Base-by-base conservation (phyloP, 2,888 invertebrate species). In the Pasiphila rectangulata region DNA sequence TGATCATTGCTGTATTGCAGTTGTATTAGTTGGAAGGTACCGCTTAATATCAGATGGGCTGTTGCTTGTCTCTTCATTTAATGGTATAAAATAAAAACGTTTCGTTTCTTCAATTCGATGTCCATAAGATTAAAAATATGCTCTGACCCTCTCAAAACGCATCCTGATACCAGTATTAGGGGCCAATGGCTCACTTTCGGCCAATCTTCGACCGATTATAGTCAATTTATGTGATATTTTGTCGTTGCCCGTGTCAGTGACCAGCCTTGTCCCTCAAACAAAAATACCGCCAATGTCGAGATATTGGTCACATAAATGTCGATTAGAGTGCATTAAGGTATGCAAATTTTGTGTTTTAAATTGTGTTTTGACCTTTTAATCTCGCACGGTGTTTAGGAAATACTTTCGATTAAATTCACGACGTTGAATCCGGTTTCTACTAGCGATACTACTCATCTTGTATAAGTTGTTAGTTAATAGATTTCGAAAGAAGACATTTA, bases 401-500 rank as follows among this genome's bases (percentile, higher is more conserved):
- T n/a, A n/a, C n/a, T n/a, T n/a, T n/a, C n/a, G n/a, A n/a, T n/a
- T n/a, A n/a, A n/a, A n/a, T n/a, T n/a, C n/a, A n/a, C n/a, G n/a
- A n/a, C n/a, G n/a, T 25, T 12, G 7, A 36, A 36, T 23, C 36
- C 16, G 25, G 24, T 25, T 37, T 37, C 24, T 36, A 16, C 5
- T 15, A 17, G 17, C 16, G 4, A 32, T 32, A 9, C 2, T 9
- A 9, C n/a, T n/a, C n/a, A n/a, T n/a, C n/a, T n/a, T n/a, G n/a
- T n/a, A 9, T 12, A 7, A 9, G 2, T 24, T 5, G 5, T 32
- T 36, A 36, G 7, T 15, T 39, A 39, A n/a, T 4, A 21, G 25
- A 40, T 35, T 40, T 40, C 29, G 16, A 39, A 29, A 43, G 27
- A 2, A 39, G 17, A 48, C 36, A 25, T 24, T 32, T 38, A 24